Evolutionary conservation across 2,888 invertebrate genomes (phyloP), one percentile per base, ranked within the genome.

Genomic region (Lasius platythorax): DNA sequence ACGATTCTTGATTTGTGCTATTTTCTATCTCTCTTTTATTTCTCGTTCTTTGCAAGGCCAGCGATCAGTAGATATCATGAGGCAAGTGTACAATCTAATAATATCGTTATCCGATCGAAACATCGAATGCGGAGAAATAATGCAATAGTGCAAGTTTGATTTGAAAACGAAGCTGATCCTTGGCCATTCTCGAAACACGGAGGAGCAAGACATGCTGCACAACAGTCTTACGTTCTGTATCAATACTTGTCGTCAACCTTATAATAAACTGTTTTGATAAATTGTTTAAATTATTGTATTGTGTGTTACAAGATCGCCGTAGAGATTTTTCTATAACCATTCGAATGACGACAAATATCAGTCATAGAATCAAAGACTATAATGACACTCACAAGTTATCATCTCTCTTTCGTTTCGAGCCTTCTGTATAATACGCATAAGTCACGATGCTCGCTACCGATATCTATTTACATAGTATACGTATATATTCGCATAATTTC

Each of bases 141-240:
- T 46, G 15, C 23, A 46, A 53, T 53, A 53, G n/a, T 53, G n/a
- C 18, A 46, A 70, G 46, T 33, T 18, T 37, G 37, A 82, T 58
- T 75, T 28, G 30, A 43, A 68, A 53, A 78, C n/a, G 28, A 82
- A 85, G 79, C 87, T 85, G 85, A 88, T 84, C 85, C 83, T 88
- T 88, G 88, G 82, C 82, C 88, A 83, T 78, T 83, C 64, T 76
- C 61, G 83, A 76, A 82, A 89, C 82, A 88, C 72, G 90, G 90
- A 91, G 91, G 88, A 91, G 89, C 89, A 89, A 90, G 86, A 64
- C 53, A 83, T 53, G 68, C 58, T 53, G 68, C 58, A 61, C 68
- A 30, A 30, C 18, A 70, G 37, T 37, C 72, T 68, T 28, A 33
- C 46, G 12, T 43, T 68, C 70, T 33, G 18, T 68, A 58, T 58